These are phyloP conservation scores for Copsychus sechellarum DNA, from an alignment of 2,113 vertebrate genomes.

Conservation along the genomic window DNA sequence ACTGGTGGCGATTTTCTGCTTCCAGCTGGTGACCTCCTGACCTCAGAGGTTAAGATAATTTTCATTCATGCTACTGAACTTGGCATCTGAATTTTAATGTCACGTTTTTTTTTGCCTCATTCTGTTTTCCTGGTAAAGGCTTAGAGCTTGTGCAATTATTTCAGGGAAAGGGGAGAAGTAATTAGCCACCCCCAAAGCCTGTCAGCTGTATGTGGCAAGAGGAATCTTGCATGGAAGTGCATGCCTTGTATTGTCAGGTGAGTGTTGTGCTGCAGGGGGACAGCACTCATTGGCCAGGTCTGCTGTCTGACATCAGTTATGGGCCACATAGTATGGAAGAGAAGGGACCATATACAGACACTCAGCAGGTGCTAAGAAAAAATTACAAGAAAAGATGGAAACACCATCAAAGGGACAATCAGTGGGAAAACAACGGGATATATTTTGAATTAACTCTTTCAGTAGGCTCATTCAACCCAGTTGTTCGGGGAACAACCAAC, in stretches of 20 bases:
- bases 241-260: neutral
- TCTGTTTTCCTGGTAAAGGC: neutral
- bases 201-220: neutral
- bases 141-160: neutral
- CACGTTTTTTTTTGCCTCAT: slow-evolving; percentile 16
- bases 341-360: neutral
- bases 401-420: neutral
- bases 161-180: neutral
- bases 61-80: slow-evolving; percentile 71
- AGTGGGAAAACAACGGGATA: neutral
- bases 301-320: neutral
- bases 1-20: slow-evolving; percentile 67
- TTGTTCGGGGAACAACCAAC: neutral
- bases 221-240: neutral
- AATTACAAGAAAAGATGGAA: neutral
- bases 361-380: neutral
- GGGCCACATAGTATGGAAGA: neutral
- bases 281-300: neutral
- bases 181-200: neutral
- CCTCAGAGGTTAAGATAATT: slow-evolving; percentile 65
- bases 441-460: neutral
- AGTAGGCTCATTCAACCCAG: neutral
- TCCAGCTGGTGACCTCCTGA: slow-evolving; percentile 69
- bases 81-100: slow-evolving; percentile 63
- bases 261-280: neutral